Conservation (phyloP, 2,888 invertebrate species). For the Acheta domesticus region DNA sequence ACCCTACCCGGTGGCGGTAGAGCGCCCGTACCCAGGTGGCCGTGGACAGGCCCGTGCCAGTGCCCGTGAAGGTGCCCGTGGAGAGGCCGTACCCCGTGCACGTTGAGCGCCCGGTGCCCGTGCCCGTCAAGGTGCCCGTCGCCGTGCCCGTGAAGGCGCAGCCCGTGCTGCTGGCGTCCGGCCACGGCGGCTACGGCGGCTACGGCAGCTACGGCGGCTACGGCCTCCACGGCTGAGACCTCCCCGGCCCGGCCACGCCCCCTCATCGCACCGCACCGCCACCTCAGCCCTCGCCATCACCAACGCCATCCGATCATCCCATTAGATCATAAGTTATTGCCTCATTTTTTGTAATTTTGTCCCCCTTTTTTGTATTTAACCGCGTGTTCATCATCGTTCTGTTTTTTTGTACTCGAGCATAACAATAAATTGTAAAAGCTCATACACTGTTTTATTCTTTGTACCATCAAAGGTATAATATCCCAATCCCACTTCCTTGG, state of each 20-base stretch:
- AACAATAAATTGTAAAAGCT: constrained; percentile 5
- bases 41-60: constrained; percentile 54
- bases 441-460: not conserved
- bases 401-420: constrained; percentile 12
- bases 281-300: not conserved
- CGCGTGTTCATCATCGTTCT: constrained; percentile 18
- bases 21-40: constrained; percentile 32
- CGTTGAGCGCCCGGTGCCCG: constrained; percentile 57
- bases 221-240: not conserved
- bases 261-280: not conserved
- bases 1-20: constrained; percentile 20
- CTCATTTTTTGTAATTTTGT: not conserved
- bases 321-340: constrained; percentile 9
- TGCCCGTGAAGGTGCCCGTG: constrained; percentile 36
- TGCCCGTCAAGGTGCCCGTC: constrained; percentile 48
- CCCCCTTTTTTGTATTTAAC: not conserved
- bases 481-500: no score
- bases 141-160: constrained; percentile 27
- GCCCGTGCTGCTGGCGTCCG: not conserved
- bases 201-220: not conserved
- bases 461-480: no score
- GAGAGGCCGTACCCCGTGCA: constrained; percentile 58
- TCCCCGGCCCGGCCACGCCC: not conserved
- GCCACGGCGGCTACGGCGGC: constrained; percentile 38
- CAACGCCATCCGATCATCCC: not conserved